Percentiles rank a stretch among this genome's conserved stretches.
Conservation (phyloP, 2,888 invertebrate species). For the Noctua fimbriata region DNA sequence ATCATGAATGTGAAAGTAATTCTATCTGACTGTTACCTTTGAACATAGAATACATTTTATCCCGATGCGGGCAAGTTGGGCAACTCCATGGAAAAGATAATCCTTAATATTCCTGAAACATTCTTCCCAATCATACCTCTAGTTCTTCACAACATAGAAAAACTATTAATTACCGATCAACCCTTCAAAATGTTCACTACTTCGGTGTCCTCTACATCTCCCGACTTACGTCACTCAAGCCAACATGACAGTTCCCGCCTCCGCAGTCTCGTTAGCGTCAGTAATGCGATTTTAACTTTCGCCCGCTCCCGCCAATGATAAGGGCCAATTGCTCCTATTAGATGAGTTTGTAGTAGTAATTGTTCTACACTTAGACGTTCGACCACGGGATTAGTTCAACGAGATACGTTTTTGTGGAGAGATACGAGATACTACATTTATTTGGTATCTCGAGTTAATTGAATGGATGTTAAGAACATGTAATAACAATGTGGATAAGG, state of each 20-base stretch:
- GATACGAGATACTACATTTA: conserved; percentile 22
- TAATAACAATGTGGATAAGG: conserved; percentile 34
- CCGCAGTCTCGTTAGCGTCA: conserved; percentile 79
- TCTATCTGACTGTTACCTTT: not conserved
- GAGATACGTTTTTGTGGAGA: conserved; percentile 50
- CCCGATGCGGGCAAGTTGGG: not conserved
- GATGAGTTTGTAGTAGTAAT: conserved; percentile 74
- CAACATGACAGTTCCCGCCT: conserved; percentile 71
- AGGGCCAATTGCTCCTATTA: conserved; percentile 78
- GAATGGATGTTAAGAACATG: conserved; percentile 28
- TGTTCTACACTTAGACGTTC: conserved; percentile 70
- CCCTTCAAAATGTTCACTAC: not conserved
- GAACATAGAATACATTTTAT: not conserved
- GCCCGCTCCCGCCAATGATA: conserved; percentile 75
- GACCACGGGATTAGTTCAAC: conserved; percentile 63
- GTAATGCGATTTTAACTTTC: conserved; percentile 80
- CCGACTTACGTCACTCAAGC: conserved; percentile 39
- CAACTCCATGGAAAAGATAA: not conserved
- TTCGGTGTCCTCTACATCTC: conserved; percentile 44
- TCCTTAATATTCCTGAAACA: not conserved
- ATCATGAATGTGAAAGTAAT: not conserved
- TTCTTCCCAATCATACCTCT: not conserved
- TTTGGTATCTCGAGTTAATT: conserved; percentile 30
- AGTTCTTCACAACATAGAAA: not conserved
- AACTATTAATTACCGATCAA: not conserved